Evolutionary conservation across 2,888 invertebrate species (phyloP).

Genomic region (Heliconius hortense): DNA sequence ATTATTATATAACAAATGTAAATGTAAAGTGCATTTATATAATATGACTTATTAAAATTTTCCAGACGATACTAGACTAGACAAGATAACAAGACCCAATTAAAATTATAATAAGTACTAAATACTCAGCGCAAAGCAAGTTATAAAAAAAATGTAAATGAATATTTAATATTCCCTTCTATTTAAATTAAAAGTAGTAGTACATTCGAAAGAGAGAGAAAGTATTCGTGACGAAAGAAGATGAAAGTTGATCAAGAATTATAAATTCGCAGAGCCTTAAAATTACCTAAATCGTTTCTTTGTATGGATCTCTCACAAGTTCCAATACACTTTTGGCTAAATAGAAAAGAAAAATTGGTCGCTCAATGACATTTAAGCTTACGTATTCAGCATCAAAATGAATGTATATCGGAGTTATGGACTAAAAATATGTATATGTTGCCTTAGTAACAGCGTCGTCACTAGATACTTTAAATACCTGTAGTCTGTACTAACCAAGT

Average conservation of each 20-base stretch:
- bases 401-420: neutral
- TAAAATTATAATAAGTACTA: neutral
- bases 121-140: conserved; percentile 11
- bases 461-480: neutral
- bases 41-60: too few relatives aligned
- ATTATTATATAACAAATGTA: too few relatives aligned
- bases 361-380: conserved; percentile 13
- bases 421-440: conserved; percentile 22
- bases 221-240: conserved; percentile 28
- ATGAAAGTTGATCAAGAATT: conserved; percentile 33
- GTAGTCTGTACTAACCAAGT: neutral
- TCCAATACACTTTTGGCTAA: neutral
- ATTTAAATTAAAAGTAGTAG: conserved; percentile 10
- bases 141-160: neutral
- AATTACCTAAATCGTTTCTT: too few relatives aligned
- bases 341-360: neutral
- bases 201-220: conserved; percentile 24
- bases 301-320: neutral
- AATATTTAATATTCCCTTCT: neutral
- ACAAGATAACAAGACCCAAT: neutral
- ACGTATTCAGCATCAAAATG: conserved; percentile 12
- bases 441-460: conserved; percentile 40
- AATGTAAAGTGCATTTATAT: too few relatives aligned
- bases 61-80: too few relatives aligned
- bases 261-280: conserved; percentile 36